Conservation (phyloP, 2,888 invertebrate genomes). For the Mythimna albipuncta region DNA sequence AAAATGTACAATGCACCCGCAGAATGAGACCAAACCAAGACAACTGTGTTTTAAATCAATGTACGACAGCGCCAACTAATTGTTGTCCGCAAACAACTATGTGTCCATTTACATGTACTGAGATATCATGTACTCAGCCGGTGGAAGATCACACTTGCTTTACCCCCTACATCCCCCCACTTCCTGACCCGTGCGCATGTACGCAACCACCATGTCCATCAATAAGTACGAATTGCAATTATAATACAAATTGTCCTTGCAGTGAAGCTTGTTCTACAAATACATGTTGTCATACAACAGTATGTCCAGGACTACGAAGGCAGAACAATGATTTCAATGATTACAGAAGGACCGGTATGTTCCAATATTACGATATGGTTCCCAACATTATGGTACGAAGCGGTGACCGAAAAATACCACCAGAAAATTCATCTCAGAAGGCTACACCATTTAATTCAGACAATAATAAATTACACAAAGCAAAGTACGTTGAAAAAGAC, state of each 20-base stretch:
- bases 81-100: constrained; percentile 50
- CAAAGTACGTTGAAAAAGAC: constrained; percentile 56
- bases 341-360: constrained; percentile 62
- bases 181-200: constrained; percentile 69
- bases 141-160: constrained; percentile 42
- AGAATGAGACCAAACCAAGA: constrained; percentile 44
- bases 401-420: constrained; percentile 62
- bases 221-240: constrained; percentile 44
- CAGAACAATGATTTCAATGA: constrained; percentile 60
- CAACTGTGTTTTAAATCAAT: constrained; percentile 60
- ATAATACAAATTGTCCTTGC: constrained; percentile 64
- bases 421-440: constrained; percentile 43
- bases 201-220: constrained; percentile 62
- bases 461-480: constrained; percentile 49
- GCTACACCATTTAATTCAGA: constrained; percentile 48
- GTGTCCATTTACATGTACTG: constrained; percentile 42
- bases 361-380: constrained; percentile 73
- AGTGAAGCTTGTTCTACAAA: constrained; percentile 35
- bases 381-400: constrained; percentile 73
- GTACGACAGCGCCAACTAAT: constrained; percentile 67
- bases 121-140: constrained; percentile 42
- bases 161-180: constrained; percentile 28
- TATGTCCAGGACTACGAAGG: constrained; percentile 58
- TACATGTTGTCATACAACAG: constrained; percentile 38
- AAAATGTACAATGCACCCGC: constrained; percentile 74